Evolutionary conservation across 2,113 vertebrate genomes (phyloP).

Genomic region (Prunella fulvescens): DNA sequence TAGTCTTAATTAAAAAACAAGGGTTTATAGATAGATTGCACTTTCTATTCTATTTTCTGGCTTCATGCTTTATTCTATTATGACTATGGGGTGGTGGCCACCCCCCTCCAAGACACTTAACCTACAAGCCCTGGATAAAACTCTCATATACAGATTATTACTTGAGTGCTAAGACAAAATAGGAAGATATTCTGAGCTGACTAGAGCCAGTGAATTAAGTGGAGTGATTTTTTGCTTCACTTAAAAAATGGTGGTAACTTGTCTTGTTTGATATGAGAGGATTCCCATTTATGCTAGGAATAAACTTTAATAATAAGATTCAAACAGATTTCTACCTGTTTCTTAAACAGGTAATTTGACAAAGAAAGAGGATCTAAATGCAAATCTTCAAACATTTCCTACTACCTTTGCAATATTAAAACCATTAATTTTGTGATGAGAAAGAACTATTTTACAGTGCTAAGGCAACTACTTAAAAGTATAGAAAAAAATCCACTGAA

Average conservation of each 20-base stretch:
- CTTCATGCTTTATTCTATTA: not conserved
- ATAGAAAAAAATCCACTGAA: not conserved
- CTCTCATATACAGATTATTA: not conserved
- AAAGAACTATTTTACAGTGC: not conserved
- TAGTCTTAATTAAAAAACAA: not conserved
- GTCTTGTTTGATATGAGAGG: not conserved
- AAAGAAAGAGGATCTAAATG: not conserved
- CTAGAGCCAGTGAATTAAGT: not conserved
- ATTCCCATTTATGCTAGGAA: not conserved
- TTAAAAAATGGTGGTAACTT: not conserved
- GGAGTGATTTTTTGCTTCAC: not conserved
- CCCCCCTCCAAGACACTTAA: not conserved
- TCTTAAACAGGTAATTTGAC: not conserved
- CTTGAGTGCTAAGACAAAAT: not conserved
- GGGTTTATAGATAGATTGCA: not conserved
- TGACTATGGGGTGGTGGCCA: not conserved
- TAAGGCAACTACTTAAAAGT: not conserved
- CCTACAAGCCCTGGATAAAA: not conserved
- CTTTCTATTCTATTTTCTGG: not conserved
- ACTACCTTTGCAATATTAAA: not conserved
- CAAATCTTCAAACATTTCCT: not conserved
- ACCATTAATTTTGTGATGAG: not conserved
- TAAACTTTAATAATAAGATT: not conserved
- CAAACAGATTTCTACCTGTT: not conserved
- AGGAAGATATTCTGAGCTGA: not conserved